These are phyloP conservation scores for Synaphobranchus kaupii DNA, from an alignment of 2,797 vertebrate species.

Conservation along the genomic window DNA sequence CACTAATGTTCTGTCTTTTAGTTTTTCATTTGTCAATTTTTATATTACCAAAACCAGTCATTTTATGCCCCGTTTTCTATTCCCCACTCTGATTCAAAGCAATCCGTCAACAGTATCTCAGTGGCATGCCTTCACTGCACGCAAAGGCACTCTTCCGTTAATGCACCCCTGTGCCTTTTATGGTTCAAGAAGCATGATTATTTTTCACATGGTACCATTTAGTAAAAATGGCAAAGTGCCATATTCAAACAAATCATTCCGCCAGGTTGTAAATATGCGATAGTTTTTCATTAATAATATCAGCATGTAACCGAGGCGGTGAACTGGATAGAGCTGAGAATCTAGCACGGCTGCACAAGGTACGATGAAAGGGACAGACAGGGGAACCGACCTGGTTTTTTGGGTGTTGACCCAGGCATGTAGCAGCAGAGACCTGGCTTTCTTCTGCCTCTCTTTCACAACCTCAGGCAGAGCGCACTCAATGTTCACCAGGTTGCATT, in stretches of 20 bases:
- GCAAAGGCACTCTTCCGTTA: neutral
- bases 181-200: neutral
- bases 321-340: neutral
- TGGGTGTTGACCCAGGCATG: slow-evolving; percentile 84
- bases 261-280: neutral
- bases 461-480: slow-evolving; percentile 79
- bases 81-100: neutral
- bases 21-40: neutral
- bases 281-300: neutral
- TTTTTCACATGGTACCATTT: neutral
- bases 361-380: neutral
- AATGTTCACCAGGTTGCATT: slow-evolving; percentile 76
- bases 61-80: neutral
- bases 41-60: neutral
- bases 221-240: neutral
- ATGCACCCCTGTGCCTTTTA: neutral
- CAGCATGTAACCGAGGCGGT: neutral
- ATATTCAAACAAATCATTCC: neutral
- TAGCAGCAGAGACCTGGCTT: slow-evolving; percentile 77
- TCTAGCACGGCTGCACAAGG: neutral
- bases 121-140: neutral
- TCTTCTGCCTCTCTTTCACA: slow-evolving; percentile 74
- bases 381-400: slow-evolving; percentile 61
- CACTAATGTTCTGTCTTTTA: neutral
- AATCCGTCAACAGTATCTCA: neutral